Base-by-base conservation (phyloP, 2,888 invertebrate species). In the Torymus texanus region DNA sequence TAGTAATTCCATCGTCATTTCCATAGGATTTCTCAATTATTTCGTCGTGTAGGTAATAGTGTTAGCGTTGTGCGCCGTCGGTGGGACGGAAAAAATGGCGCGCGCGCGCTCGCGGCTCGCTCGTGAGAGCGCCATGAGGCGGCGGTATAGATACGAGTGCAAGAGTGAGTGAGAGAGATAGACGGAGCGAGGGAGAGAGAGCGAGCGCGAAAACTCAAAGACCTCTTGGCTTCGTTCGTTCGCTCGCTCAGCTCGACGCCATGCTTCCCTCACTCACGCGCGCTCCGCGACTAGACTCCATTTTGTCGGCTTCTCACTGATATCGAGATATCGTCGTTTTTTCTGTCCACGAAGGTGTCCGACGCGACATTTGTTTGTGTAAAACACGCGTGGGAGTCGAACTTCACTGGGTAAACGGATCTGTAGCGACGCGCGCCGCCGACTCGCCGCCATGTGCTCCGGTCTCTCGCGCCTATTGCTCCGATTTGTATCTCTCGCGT, bases 61-160 rank as follows among this genome's bases (percentile, higher is more conserved):
- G 89, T 91, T 90, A 91, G 90, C 90, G 89, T 91, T 90, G 90
- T 91, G 82, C 80, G 80, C 80, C 81, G 29, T 82, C 81, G 78
- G 61, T 29, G 75, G 73, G 78, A 41, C 41, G 41, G 75, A 81
- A 75, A 79, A 83, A 82, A 78, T 83, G 79, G 78, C 80, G 77
- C 77, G 80, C 24, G 29, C 21, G 62, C 56, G 13, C 55, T 16
- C 70, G 65, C 14, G 75, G 24, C 21, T 21, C 21, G 21, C 21
- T 21, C 21, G 21, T 21, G 56, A 68, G 58, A 53, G 65, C 13
- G 73, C 41, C 41, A 41, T 41, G 41, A 41, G 41, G 41, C 41
- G 8, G 41, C 41, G 41, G 41, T 41, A 41, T 41, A 41, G 3
- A 29, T 29, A 29, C 21, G 21, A 21, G 21, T 29, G 29, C 41